Evolutionary conservation across 2,113 vertebrate species (phyloP), one percentile per base, ranked within the genome.

Genomic region (Ibidorhyncha struthersii): DNA sequence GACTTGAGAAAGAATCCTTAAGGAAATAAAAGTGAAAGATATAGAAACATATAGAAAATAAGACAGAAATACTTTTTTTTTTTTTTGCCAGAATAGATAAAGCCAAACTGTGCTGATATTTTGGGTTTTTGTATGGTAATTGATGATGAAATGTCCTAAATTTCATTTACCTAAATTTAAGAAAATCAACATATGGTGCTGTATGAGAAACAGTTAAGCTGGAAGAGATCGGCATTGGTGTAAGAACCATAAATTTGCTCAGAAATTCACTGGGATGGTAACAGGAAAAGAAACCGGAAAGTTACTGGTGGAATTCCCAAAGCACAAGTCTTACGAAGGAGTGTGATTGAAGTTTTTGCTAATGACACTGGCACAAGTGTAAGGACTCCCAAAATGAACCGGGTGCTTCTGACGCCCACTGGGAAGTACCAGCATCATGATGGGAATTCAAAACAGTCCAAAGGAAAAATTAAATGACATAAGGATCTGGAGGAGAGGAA

Each of bases 61-160:
- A 58, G 20, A 53, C 2, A 69, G 14, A 89, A 77, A 47, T 40
- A 15, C 0, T 0, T 40, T 17, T 0, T 0, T 40, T 17, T 41
- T 12, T 40, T 82, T 69, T 63, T 32, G 1, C 45, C 47, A 59
- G 56, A 43, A 84, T 8, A 25, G 4, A 23, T 76, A 76, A 85
- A 49, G 11, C 8, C 47, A 79, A 82, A 87, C 26, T 52, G 16
- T 72, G 34, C 52, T 56, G 70, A 32, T 82, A 91, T 76, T 67
- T 83, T 16, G 21, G 20, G 10, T 12, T 1, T 8, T 83, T 86
- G 13, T 58, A 17, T 58, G 27, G 30, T 29, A 80, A 82, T 70
- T 90, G 72, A 22, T 23, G 8, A 82, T 80, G 19, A 90, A 81
- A 77, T 58, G 7, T 58, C 80, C 53, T 83, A 77, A 43, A 80